Evolutionary conservation across 2,797 vertebrate species (phyloP), one percentile per base, ranked within the genome.

Genomic region (Myripristis jacobus): DNA sequence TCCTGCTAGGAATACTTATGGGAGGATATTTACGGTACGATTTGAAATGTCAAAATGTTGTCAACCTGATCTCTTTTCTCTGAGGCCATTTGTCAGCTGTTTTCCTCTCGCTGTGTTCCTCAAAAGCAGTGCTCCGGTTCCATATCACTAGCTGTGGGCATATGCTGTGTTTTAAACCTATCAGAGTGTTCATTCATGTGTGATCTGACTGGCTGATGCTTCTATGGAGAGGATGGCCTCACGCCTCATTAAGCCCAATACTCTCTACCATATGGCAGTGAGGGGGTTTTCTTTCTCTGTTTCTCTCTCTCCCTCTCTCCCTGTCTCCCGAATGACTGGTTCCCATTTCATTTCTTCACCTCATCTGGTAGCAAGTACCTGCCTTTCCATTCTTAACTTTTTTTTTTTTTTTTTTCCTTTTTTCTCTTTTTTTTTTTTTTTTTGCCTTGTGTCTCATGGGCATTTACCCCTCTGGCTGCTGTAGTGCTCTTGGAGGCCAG

Each of bases 201-300:
- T 81, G 85, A 88, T 83, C 69, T 81, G 85, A 91, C 84, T 88
- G 84, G 84, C 82, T 54, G 24, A 38, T 74, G 87, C 78, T 83
- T 86, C 81, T 85, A 85, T 78, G 84, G 82, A 84, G 86, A 75
- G 89, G 88, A 91, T 88, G 81, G 81, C 86, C 79, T 81, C 66
- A 89, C 46, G 91, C 89, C 89, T 93, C 92, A 92, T 93, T 93
- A 87, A 87, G 85, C 84, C 60, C 80, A 88, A 86, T 91, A 77
- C 87, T 90, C 81, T 75, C 73, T 80, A 90, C 92, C 91, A 93
- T 91, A 93, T 94, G 92, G 88, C 85, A 86, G 54, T 1, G 66
- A 79, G 65, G 82, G 70, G 34, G 63, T 90, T 82, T 81, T 68
- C 68, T 73, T 80, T 44, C 72, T 75, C 57, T 29, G 1, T 19